phyloP scores from a whole-genome alignment of 2,797 vertebrate species.

The Borostomias antarcticus region DNA sequence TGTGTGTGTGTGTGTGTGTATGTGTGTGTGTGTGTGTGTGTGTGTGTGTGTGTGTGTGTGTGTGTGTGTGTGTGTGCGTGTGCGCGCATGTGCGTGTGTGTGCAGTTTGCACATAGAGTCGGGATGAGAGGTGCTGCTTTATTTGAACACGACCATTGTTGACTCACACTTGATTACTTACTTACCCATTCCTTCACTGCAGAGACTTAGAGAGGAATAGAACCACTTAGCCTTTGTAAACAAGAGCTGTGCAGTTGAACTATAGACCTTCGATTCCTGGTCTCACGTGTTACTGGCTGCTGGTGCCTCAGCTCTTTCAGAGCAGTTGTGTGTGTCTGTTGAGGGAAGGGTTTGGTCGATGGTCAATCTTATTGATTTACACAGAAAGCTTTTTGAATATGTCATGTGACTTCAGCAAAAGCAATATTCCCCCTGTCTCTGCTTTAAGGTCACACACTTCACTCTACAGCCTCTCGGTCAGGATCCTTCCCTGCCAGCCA shows the following conservation, averaged over 20 bases:
- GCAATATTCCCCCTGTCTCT: slow-evolving; percentile 18
- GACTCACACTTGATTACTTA: slow-evolving; percentile 60
- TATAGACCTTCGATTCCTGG: slow-evolving; percentile 53
- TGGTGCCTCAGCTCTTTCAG: slow-evolving; percentile 23
- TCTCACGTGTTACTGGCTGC: slow-evolving; percentile 39
- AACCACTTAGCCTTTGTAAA: slow-evolving; percentile 72
- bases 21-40: slow-evolving; percentile 14
- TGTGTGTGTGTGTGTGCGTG: not conserved
- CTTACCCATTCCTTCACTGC: slow-evolving; percentile 47
- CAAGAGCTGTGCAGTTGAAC: slow-evolving; percentile 67
- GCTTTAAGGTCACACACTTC: slow-evolving; percentile 31
- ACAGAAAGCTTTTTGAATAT: slow-evolving; percentile 54
- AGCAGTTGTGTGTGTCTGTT: slow-evolving; percentile 35
- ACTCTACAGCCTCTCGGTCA: not conserved
- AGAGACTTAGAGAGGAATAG: slow-evolving; percentile 60
- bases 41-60: slow-evolving; percentile 10
- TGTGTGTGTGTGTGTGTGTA: slow-evolving; percentile 7
- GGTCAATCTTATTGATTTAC: slow-evolving; percentile 66
- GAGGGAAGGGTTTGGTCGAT: slow-evolving; percentile 28
- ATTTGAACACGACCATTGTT: slow-evolving; percentile 65
- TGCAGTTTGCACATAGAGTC: slow-evolving; percentile 22
- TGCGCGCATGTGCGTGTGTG: slow-evolving; percentile 6
- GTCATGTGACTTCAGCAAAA: slow-evolving; percentile 47
- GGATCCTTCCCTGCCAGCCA: not conserved
- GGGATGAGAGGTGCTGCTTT: slow-evolving; percentile 41